Evolutionary conservation across 2,888 invertebrate genomes (phyloP).

Genomic region (Zonitis immaculata): DNA sequence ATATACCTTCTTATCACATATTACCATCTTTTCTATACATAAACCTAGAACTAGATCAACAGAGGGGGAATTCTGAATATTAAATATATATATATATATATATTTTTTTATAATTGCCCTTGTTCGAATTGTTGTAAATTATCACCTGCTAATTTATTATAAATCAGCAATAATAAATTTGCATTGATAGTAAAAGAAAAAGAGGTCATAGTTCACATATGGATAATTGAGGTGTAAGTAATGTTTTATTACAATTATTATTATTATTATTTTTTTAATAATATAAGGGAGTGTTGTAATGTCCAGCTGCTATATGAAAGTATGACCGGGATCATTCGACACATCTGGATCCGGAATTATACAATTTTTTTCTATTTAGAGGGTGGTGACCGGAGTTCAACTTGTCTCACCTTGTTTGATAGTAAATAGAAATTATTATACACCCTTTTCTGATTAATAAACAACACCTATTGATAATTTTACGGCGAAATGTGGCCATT

Average conservation of each 20-base stretch:
- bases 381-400: slow-evolving; percentile 30
- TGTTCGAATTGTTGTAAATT: too few relatives aligned
- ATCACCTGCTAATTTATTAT: too few relatives aligned
- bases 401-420: slow-evolving; percentile 22
- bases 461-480: slow-evolving; percentile 23
- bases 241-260: not conserved
- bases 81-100: too few relatives aligned
- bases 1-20: too few relatives aligned
- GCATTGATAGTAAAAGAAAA: too few relatives aligned
- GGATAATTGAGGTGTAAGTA: slow-evolving; percentile 4
- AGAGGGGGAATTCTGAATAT: too few relatives aligned
- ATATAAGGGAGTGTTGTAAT: slow-evolving; percentile 3
- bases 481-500: slow-evolving; percentile 22
- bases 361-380: slow-evolving; percentile 9
- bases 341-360: slow-evolving; percentile 37
- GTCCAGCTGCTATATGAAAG: slow-evolving; percentile 26
- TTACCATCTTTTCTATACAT: too few relatives aligned
- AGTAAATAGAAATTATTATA: slow-evolving; percentile 8
- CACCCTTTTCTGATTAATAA: slow-evolving; percentile 26
- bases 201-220: not conserved
- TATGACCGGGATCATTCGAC: slow-evolving; percentile 20
- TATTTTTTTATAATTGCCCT: too few relatives aligned
- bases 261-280: too few relatives aligned
- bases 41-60: too few relatives aligned
- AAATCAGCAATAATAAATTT: too few relatives aligned